phyloP scores from a whole-genome alignment of 1,140 invertebrate species.

The Leguminivora glycinivorella region DNA sequence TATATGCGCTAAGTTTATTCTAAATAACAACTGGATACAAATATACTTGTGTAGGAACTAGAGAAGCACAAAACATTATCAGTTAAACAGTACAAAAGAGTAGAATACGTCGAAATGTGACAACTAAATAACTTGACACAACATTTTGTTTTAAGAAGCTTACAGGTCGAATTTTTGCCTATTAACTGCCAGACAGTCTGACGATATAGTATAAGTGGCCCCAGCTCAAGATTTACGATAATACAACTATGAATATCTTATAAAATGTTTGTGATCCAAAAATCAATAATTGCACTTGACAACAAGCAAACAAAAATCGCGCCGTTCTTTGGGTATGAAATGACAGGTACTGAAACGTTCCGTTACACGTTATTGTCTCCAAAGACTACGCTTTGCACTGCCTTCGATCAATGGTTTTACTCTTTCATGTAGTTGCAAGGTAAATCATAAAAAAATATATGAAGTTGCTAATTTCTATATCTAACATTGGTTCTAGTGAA shows the following conservation, averaged over 20 bases:
- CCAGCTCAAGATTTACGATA: neutral
- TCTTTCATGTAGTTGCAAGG: neutral
- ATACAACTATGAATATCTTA: neutral
- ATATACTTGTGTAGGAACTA: neutral
- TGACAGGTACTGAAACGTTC: constrained; percentile 29
- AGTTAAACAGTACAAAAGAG: constrained; percentile 23
- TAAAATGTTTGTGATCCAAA: constrained; percentile 22
- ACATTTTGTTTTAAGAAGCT: constrained; percentile 51
- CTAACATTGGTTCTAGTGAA: neutral
- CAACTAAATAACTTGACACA: constrained; percentile 39
- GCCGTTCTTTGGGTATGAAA: constrained; percentile 31
- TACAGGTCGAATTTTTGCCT: constrained; percentile 29
- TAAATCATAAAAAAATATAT: too few relatives aligned
- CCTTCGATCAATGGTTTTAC: neutral
- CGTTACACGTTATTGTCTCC: neutral
- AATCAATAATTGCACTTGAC: constrained; percentile 40
- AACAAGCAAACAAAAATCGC: constrained; percentile 41
- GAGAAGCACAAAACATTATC: constrained; percentile 9
- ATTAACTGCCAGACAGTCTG: constrained; percentile 39
- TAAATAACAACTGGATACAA: constrained; percentile 1
- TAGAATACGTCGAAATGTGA: constrained; percentile 19
- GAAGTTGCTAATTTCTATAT: too few relatives aligned
- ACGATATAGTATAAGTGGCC: constrained; percentile 12
- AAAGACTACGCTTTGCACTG: neutral
- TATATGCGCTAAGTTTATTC: neutral